Conservation (phyloP, 2,888 invertebrate genomes). For the Parasteatoda lunata region DNA sequence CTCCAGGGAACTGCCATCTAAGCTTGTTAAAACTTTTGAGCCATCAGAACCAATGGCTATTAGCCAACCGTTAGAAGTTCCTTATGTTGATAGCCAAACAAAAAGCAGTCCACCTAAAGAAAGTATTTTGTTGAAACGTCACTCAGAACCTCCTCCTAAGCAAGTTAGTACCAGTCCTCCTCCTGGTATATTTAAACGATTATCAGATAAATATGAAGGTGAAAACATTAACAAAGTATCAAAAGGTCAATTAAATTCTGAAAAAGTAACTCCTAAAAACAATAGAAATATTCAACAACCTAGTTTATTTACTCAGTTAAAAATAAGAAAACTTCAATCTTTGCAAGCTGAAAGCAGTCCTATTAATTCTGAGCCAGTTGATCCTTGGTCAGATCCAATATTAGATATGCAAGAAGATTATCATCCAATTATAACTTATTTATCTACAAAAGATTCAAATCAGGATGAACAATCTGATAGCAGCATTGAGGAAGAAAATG, state of each 20-base stretch:
- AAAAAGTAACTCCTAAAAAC: conserved; percentile 41
- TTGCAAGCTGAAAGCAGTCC: conserved; percentile 30
- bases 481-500: neutral
- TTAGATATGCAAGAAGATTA: conserved; percentile 66
- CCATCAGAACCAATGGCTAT: conserved; percentile 1
- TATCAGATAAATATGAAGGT: conserved; percentile 50
- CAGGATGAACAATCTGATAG: neutral
- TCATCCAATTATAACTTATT: conserved; percentile 41
- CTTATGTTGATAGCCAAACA: neutral
- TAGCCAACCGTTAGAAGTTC: neutral
- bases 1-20: conserved; percentile 28
- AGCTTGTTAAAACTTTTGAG: conserved; percentile 33
- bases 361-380: conserved; percentile 32
- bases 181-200: conserved; percentile 27
- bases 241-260: conserved; percentile 10
- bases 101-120: neutral
- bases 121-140: conserved; percentile 16
- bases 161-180: conserved; percentile 9
- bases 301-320: conserved; percentile 67
- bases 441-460: conserved; percentile 6
- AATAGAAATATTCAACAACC: conserved; percentile 43
- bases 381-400: conserved; percentile 68
- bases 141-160: conserved; percentile 57
- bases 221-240: conserved; percentile 6
- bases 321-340: conserved; percentile 60